A percentile compares a stretch with the other conserved stretches of the same genome.
Evolutionary conservation across 2,888 invertebrate genomes (phyloP).

Genomic region (Brenthis daphne): DNA sequence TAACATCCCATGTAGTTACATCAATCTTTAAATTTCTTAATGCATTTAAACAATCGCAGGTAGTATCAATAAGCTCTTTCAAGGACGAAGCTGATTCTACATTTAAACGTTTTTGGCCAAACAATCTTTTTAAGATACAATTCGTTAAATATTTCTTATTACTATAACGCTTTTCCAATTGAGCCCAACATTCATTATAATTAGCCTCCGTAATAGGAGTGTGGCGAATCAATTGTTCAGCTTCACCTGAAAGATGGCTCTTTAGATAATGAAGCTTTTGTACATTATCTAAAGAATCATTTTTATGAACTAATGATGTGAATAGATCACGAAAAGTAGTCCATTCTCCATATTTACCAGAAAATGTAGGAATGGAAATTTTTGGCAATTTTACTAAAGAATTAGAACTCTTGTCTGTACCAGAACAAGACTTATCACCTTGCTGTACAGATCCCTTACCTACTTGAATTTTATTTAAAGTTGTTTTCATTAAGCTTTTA

Average conservation of each 20-base stretch:
- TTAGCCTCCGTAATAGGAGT: slow-evolving; percentile 20
- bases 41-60: slow-evolving; percentile 20
- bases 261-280: slow-evolving; percentile 34
- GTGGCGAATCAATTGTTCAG: slow-evolving; percentile 40
- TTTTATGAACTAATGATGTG: slow-evolving; percentile 24
- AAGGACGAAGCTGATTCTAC: not conserved
- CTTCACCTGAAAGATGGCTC: slow-evolving; percentile 39
- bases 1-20: slow-evolving; percentile 24
- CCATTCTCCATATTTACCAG: slow-evolving; percentile 39
- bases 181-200: slow-evolving; percentile 23
- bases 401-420: no score
- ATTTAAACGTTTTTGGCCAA: not conserved
- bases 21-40: slow-evolving; percentile 17
- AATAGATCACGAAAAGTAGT: slow-evolving; percentile 4
- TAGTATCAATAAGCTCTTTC: slow-evolving; percentile 20
- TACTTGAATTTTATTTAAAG: not conserved
- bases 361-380: slow-evolving; percentile 14
- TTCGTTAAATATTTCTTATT: slow-evolving; percentile 21
- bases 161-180: slow-evolving; percentile 21
- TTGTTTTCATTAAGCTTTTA: no score
- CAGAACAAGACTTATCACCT: not conserved
- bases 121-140: slow-evolving; percentile 6
- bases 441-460: not conserved
- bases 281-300: slow-evolving; percentile 38
- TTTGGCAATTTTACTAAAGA: slow-evolving; percentile 10